A percentile compares a stretch with the other conserved stretches of the same genome.
These are phyloP conservation scores for Buceros bicornis DNA, from an alignment of 2,797 vertebrate genomes.

Conservation along the genomic window DNA sequence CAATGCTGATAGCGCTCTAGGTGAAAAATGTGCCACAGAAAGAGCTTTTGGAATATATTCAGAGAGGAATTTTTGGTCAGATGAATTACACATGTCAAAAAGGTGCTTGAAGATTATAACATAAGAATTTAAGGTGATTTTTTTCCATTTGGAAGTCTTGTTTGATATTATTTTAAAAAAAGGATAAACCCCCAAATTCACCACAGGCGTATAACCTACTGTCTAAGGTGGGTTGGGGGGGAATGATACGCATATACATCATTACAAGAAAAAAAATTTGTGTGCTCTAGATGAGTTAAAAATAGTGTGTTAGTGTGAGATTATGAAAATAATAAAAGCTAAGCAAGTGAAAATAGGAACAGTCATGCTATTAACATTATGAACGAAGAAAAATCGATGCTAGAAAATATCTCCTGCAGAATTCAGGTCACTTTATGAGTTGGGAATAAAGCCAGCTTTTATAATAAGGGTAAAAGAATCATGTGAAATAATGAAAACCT, in stretches of 20 bases:
- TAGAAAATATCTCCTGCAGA: constrained; percentile 43
- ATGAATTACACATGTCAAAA: not conserved
- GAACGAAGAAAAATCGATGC: constrained; percentile 43
- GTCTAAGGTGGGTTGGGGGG: fast-evolving
- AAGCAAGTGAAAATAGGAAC: not conserved
- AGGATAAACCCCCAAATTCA: not conserved
- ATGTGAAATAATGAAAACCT: constrained; percentile 41
- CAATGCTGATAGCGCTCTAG: not conserved
- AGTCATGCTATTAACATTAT: constrained; percentile 22
- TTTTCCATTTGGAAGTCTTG: not conserved
- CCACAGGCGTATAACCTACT: not conserved
- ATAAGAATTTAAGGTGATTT: not conserved
- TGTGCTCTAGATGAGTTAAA: not conserved
- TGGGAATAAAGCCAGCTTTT: constrained; percentile 54
- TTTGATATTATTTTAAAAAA: not conserved
- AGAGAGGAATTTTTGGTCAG: not conserved
- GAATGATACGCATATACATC: not conserved
- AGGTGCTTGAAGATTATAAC: not conserved
- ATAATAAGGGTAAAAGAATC: constrained; percentile 26
- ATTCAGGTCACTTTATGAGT: constrained; percentile 11
- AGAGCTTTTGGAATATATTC: not conserved
- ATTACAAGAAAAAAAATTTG: not conserved
- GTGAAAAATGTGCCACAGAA: not conserved
- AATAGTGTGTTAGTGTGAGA: not conserved
- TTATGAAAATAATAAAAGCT: constrained; percentile 33